Evolutionary conservation across 2,888 invertebrate genomes (phyloP).

Genomic region (Crematogaster levior): DNA sequence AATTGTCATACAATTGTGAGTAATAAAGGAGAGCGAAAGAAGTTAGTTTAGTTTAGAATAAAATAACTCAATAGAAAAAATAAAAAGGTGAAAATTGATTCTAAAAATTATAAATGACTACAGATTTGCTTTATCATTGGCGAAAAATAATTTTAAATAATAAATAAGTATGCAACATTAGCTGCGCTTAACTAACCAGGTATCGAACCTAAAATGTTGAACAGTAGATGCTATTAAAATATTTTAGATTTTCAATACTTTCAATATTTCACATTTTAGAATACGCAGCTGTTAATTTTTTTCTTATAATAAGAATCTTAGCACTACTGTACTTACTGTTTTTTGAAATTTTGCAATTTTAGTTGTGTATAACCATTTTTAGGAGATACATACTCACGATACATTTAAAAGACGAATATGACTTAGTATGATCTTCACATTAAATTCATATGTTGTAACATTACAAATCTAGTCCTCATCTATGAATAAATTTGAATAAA

Average conservation of each 20-base stretch:
- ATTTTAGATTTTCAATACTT: slow-evolving; percentile 26
- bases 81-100: not conserved
- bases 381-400: not conserved
- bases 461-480: slow-evolving; percentile 58
- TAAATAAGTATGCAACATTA: slow-evolving; percentile 13
- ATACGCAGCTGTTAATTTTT: slow-evolving; percentile 19
- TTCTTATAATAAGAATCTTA: not conserved
- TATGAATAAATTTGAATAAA: slow-evolving; percentile 48
- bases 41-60: slow-evolving; percentile 8
- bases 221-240: slow-evolving; percentile 21
- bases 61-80: not conserved
- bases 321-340: slow-evolving; percentile 41
- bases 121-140: not conserved
- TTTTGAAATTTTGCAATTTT: not conserved
- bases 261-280: not conserved
- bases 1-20: not conserved
- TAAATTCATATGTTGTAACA: slow-evolving; percentile 30
- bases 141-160: slow-evolving; percentile 1
- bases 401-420: slow-evolving; percentile 22
- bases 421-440: slow-evolving; percentile 29
- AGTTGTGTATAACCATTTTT: not conserved
- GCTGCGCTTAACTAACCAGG: not conserved
- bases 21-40: not conserved
- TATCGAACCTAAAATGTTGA: slow-evolving; percentile 15
- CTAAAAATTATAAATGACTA: not conserved